Base-by-base conservation (phyloP, 2,113 vertebrate genomes). In the Leucoraja erinaceus region DNA sequence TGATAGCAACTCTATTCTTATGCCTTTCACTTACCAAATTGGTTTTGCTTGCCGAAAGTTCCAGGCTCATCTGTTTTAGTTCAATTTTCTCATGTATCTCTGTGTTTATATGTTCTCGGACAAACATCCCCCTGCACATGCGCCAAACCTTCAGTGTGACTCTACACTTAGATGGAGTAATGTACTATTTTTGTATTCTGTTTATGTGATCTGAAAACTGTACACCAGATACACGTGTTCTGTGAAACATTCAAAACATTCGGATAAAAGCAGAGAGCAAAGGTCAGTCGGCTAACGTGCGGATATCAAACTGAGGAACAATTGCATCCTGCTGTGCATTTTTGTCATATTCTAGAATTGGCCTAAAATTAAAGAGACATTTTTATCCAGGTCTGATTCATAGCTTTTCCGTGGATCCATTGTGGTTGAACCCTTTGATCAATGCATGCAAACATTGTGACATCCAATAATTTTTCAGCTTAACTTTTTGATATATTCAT, bases 121-220 rank as follows among this genome's bases (percentile, higher is more conserved):
- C 90, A 74, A 54, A 68, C 66, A 72, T 54, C 68, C 38, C 22
- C 38, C 68, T 54, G 68, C 90, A 91, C 66, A 91, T 66, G 33
- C 72, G 68, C 90, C 90, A 91, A 91, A 72, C 31, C 33, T 54
- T 38, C 68, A 91, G 90, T 91, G 90, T 91, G 68, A 74, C 68
- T 91, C 90, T 74, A 28, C 66, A 25, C 33, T 72, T 25, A n/a
- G 68, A 47, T 91, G 90, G 66, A 25, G 90, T 91, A 91, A 91
- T 74, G 68, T 72, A 72, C 90, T 91, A 91, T 91, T 91, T 91
- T 91, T 91, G 33, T 72, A 70, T 28, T 72, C 66, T 91, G 90
- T 91, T 91, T 68, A 91, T 72, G 16, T 47, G 33, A 54, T 72
- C 66, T 91, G 90, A 1, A 72, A 74, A 7, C 90, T 74, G 90